Conservation (phyloP, 1,140 invertebrate species). For the Drosophila mayri region DNA sequence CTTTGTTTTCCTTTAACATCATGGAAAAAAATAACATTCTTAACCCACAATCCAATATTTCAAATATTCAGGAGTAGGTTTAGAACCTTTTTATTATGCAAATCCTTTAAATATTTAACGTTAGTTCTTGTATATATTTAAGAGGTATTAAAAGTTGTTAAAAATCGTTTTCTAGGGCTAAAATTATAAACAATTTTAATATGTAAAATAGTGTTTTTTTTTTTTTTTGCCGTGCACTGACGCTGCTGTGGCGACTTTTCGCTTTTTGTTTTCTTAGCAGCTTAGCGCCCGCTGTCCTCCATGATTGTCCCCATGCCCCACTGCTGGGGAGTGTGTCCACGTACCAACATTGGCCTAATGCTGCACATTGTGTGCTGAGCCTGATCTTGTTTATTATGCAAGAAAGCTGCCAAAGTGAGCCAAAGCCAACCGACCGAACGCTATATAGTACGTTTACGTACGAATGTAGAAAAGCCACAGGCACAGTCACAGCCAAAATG, state of each 20-base stretch:
- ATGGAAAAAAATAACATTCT: neutral
- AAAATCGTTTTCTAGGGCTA: no score
- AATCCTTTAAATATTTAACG: neutral
- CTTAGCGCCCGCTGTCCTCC: slow-evolving; percentile 71
- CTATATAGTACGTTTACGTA: slow-evolving; percentile 15
- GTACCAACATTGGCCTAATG: slow-evolving; percentile 79
- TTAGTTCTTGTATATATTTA: neutral
- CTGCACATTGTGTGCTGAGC: slow-evolving; percentile 76
- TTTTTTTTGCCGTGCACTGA: slow-evolving; percentile 19
- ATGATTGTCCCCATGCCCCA: slow-evolving; percentile 58
- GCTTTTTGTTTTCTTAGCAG: slow-evolving; percentile 66
- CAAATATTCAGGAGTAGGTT: neutral
- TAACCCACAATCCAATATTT: neutral
- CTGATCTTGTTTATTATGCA: slow-evolving; percentile 83
- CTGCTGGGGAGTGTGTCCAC: slow-evolving; percentile 57
- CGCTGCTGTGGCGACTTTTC: slow-evolving; percentile 18
- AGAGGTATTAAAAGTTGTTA: neutral
- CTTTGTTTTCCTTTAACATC: no score
- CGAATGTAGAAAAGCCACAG: slow-evolving; percentile 23
- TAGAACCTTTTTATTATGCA: neutral
- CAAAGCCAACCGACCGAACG: slow-evolving; percentile 40
- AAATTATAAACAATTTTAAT: neutral
- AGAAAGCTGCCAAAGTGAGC: slow-evolving; percentile 78
- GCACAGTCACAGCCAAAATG: slow-evolving; percentile 22
- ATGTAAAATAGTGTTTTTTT: neutral